Evolutionary conservation across 2,888 invertebrate species (phyloP).

Genomic region (Drosophila maculinotata): DNA sequence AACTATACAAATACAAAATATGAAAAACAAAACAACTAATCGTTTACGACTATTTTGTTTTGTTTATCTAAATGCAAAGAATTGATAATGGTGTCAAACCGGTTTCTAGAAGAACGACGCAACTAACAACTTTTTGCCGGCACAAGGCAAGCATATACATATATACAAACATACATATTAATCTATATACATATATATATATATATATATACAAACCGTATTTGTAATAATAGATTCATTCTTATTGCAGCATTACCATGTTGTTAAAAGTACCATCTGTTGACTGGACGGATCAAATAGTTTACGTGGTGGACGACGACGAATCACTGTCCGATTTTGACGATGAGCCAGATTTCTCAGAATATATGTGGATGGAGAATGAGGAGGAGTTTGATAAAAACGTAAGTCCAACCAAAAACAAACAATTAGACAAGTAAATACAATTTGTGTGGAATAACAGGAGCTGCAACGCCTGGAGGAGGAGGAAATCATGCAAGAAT

Average conservation of each 20-base stretch:
- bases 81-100: slow-evolving; percentile 51
- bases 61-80: slow-evolving; percentile 26
- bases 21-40: too few species aligned
- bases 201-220: neutral
- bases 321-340: slow-evolving; percentile 82
- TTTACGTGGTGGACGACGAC: slow-evolving; percentile 82
- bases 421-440: neutral
- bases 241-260: slow-evolving; percentile 71
- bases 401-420: slow-evolving; percentile 85
- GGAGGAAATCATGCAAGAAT: slow-evolving; percentile 94
- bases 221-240: neutral
- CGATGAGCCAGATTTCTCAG: slow-evolving; percentile 90
- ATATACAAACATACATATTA: slow-evolving; percentile 6
- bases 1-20: too few species aligned
- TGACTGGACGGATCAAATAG: slow-evolving; percentile 84
- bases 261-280: slow-evolving; percentile 84
- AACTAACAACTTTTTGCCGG: slow-evolving; percentile 48
- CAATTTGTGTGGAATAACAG: slow-evolving; percentile 85
- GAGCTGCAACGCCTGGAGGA: slow-evolving; percentile 94
- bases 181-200: neutral
- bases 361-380: slow-evolving; percentile 98
- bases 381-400: slow-evolving; percentile 96
- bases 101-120: slow-evolving; percentile 59
- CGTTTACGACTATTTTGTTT: slow-evolving; percentile 28
- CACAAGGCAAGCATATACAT: slow-evolving; percentile 27